Base-by-base conservation (phyloP, 2,797 vertebrate species). In the Myotis vivesi region DNA sequence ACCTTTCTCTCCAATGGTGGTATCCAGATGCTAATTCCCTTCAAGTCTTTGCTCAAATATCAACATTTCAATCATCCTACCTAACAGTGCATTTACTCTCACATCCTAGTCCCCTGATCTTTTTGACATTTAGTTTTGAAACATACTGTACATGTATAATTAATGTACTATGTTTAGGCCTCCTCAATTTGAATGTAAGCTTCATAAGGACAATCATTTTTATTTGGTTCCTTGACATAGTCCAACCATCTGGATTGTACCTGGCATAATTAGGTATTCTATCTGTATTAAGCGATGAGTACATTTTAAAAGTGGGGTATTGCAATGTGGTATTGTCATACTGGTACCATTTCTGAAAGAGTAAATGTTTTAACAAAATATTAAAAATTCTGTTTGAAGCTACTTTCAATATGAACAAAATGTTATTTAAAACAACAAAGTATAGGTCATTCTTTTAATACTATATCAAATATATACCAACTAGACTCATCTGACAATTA, bases 401-500 rank as follows among this genome's bases (percentile, higher is more conserved):
- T 86, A 55, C 6, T 86, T 91, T 72, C 19, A n/a, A 25, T 55
- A 11, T 80, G 0, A 22, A 23, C 5, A 30, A 28, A 25, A 85
- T 84, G 53, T 41, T 79, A 80, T 76, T 69, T 94, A 11, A 85
- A 84, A 89, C 10, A 69, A 46, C 0, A 55, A 89, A 79, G 20
- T 51, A 81, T 5, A 46, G 8, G 85, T 33, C 2, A 41, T 69
- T 80, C 8, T 69, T 79, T 87, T 64, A 80, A 72, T 38, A 22
- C 89, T 89, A 96, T 81, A 71, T 89, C 76, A 94, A 79, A 68
- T 49, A 49, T 59, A 80, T 6, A 80, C 10, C 49, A 55, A 69
- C 55, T 84, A 76, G 69, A 66, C 5, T 41, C 13, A 41, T 28
- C 0, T 80, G 2, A 16, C 6, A 82, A 64, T 64, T 91, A 17